These are phyloP conservation scores for Daubentonia madagascariensis DNA, from an alignment of 2,113 vertebrate species.

Conservation along the genomic window DNA sequence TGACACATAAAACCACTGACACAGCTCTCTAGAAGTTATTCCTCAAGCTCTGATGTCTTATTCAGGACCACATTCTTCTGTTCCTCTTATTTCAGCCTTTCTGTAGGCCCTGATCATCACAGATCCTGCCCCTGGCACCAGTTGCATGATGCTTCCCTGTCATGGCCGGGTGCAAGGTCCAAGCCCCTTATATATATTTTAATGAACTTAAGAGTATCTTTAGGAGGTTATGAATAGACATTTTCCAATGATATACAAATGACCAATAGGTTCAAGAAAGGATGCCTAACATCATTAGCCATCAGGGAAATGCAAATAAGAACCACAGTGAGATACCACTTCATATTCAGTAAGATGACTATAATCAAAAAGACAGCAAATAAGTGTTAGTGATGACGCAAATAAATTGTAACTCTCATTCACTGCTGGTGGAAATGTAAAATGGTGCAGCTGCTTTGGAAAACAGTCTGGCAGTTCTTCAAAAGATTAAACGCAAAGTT, in stretches of 20 bases:
- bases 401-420: background rate
- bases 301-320: background rate
- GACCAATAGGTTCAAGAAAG: background rate
- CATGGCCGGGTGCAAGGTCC: background rate
- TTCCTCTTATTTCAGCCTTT: background rate
- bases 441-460: background rate
- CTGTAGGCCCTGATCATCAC: background rate
- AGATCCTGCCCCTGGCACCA: background rate
- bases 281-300: background rate
- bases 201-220: background rate
- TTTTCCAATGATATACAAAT: background rate
- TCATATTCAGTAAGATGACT: background rate
- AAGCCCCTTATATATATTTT: background rate
- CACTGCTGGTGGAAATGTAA: background rate
- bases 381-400: background rate
- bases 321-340: background rate
- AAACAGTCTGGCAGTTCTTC: background rate
- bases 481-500: background rate
- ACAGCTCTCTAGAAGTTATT: background rate
- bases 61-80: background rate
- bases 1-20: background rate
- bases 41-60: background rate
- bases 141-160: background rate
- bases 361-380: background rate
- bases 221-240: background rate